Evolutionary conservation across 2,888 invertebrate genomes (phyloP).

Genomic region (Tubulanus polymorphus): DNA sequence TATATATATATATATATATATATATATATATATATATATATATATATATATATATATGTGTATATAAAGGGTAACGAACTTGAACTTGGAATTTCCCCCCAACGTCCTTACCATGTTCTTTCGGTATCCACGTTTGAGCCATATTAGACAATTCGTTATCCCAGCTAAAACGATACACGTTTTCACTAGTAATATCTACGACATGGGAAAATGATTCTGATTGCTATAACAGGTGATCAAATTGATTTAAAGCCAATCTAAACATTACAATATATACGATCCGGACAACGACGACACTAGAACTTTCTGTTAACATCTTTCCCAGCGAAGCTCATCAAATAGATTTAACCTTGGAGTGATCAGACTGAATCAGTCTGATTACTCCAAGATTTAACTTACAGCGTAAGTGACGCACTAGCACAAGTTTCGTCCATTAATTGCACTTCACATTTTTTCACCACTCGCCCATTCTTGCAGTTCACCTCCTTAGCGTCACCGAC

Average conservation of each 20-base stretch:
- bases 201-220: neutral
- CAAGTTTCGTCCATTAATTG: conserved; percentile 47
- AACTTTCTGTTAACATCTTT: too few relatives aligned
- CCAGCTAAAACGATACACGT: conserved; percentile 33
- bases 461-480: conserved; percentile 39
- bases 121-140: conserved; percentile 37
- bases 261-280: too few relatives aligned
- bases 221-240: neutral
- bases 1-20: too few relatives aligned
- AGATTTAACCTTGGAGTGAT: too few relatives aligned
- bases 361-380: too few relatives aligned
- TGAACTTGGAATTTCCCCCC: too few relatives aligned
- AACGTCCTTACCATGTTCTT: conserved; percentile 35
- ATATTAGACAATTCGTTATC: conserved; percentile 32
- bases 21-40: too few relatives aligned
- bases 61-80: neutral
- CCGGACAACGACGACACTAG: too few relatives aligned
- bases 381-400: too few relatives aligned
- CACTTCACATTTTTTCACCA: conserved; percentile 43
- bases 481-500: conserved; percentile 38
- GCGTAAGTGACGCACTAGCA: conserved; percentile 31
- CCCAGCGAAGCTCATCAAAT: too few relatives aligned
- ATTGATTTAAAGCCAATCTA: neutral
- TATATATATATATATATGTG: too few relatives aligned
- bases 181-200: neutral